A percentile compares a stretch with the other conserved stretches of the same genome.
Conservation (phyloP, 2,797 vertebrate genomes). For the Allobates femoralis region DNA sequence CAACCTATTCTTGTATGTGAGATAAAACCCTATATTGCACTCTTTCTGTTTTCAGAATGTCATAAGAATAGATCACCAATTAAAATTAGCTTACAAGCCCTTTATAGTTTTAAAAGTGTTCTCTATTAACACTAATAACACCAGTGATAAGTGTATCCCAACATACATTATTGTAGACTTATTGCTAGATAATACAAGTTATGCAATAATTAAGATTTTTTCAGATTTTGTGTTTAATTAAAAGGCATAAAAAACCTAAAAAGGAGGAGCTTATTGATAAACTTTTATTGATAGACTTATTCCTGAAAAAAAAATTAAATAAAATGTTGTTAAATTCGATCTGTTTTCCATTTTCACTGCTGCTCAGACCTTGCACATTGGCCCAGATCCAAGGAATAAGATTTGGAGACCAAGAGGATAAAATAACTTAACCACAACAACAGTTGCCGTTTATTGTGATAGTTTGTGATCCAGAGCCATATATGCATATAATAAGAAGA, state of each 20-base stretch:
- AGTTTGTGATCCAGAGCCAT: slow-evolving; percentile 43
- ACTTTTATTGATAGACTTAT: not conserved
- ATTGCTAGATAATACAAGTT: slow-evolving; percentile 63
- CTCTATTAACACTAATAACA: not conserved
- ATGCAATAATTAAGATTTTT: slow-evolving; percentile 69
- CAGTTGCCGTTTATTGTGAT: slow-evolving; percentile 36
- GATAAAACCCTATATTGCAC: too few relatives aligned
- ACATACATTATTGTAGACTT: not conserved
- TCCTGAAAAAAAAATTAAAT: not conserved
- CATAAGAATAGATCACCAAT: too few relatives aligned
- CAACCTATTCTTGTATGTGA: too few relatives aligned
- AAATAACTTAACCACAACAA: slow-evolving; percentile 60
- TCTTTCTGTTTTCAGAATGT: too few relatives aligned
- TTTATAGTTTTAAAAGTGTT: slow-evolving; percentile 5
- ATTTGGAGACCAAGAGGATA: slow-evolving; percentile 49
- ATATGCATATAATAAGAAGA: slow-evolving; percentile 22
- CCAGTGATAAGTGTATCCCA: too few relatives aligned
- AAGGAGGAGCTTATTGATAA: slow-evolving; percentile 20
- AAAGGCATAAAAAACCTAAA: slow-evolving; percentile 45
- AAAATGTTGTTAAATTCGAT: not conserved
- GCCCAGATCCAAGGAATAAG: slow-evolving; percentile 30
- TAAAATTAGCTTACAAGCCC: too few relatives aligned
- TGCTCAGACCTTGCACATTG: slow-evolving; percentile 24
- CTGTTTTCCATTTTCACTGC: slow-evolving; percentile 39
- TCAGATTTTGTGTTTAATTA: slow-evolving; percentile 71